Percentiles rank a stretch among this genome's conserved stretches.
Evolutionary conservation across 2,113 vertebrate species (phyloP).

Genomic region (Arvicanthis niloticus): DNA sequence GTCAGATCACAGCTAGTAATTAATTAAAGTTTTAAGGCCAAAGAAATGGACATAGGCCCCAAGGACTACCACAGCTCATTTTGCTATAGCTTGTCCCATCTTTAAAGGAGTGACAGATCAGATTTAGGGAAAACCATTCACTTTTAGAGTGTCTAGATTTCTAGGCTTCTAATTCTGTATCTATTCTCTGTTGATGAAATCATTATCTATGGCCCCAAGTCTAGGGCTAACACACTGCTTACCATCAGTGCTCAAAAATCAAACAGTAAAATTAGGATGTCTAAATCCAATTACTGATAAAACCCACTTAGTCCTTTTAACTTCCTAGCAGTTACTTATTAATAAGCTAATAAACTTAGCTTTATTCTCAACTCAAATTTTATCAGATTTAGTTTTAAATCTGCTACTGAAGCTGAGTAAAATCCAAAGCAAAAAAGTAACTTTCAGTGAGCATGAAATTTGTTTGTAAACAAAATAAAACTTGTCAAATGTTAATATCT

Average conservation of each 20-base stretch:
- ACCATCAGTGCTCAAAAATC: constrained; percentile 14
- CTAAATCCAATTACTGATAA: constrained; percentile 35
- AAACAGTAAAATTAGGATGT: constrained; percentile 32
- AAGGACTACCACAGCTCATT: neutral
- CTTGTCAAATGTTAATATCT: neutral
- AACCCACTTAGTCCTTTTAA: constrained; percentile 18
- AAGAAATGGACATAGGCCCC: neutral
- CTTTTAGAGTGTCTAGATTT: neutral
- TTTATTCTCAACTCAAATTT: constrained; percentile 58
- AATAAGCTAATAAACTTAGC: constrained; percentile 11
- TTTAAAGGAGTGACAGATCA: neutral
- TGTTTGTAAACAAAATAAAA: constrained; percentile 44
- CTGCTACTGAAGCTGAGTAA: constrained; percentile 8
- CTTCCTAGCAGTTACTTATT: constrained; percentile 12
- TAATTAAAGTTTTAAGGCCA: neutral
- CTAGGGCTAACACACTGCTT: constrained; percentile 25
- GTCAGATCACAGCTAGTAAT: neutral
- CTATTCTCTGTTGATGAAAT: neutral
- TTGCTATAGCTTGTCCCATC: neutral
- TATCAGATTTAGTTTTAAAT: constrained; percentile 9
- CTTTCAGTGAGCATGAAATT: neutral
- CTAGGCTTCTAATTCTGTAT: neutral
- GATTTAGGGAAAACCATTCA: neutral
- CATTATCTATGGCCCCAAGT: neutral
- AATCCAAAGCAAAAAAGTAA: constrained; percentile 31